Evolutionary conservation across 2,888 invertebrate genomes (phyloP), one percentile per base, ranked within the genome.

Genomic region (Caenorhabditis sinica): DNA sequence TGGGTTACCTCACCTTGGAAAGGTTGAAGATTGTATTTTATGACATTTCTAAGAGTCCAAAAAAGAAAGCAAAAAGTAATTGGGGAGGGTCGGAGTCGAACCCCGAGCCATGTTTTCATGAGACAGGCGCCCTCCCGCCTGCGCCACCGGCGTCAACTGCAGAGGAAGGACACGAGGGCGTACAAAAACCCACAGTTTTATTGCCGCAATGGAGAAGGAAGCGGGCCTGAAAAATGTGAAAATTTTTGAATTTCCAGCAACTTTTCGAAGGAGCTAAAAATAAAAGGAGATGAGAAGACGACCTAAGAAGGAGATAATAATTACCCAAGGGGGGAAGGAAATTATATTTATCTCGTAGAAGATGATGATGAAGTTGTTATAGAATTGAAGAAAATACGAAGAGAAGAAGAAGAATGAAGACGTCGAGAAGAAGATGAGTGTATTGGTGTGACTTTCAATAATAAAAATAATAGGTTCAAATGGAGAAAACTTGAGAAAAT

Each of bases 221-320:
- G 17, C 25, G 45, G 28, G 28, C 23, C 25, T 28, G 45, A 23
- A 36, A 36, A 36, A 6, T 36, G 9, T 36, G 33, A 36, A 8
- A 45, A 45, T 17, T 45, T 17, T 45, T 15, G 17, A 45, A 45
- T 17, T n/a, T n/a, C n/a, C n/a, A n/a, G n/a, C n/a, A n/a, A n/a
- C n/a, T 45, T 45, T 45, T 17, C 45, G 5, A 76, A 58, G 58
- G 49, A 17, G 58, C 36, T 56, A 56, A 60, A 40, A 33, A 71
- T 58, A 77, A 60, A 60, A 36, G 49, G 15, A 28, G 43, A 71
- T 15, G 17, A n/a, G 49, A 43, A 40, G 40, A 40, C 1, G 13
- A 58, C 1, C 6, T 43, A 28, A 13, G 76, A 76, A 68, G 76
- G 68, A 30, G 68, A 76, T 53, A 66, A 76, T 72, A 79, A 79